phyloP scores from a whole-genome alignment of 2,888 invertebrate species.

The Seira sanloemensis region DNA sequence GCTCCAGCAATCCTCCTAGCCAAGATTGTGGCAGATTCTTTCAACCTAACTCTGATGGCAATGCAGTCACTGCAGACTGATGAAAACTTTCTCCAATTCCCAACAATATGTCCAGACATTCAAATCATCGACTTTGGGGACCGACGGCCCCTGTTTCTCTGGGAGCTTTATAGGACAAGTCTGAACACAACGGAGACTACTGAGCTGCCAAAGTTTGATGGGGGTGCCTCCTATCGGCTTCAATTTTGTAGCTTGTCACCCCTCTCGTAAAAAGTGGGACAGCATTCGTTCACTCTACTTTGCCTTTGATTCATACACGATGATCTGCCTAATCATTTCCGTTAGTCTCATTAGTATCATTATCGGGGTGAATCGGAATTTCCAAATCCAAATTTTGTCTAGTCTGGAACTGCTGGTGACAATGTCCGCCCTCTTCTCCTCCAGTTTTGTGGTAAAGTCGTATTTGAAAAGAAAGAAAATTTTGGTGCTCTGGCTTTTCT shows the following conservation, averaged over 20 bases:
- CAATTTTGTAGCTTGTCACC: slow-evolving; percentile 29
- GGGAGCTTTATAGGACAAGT: not conserved
- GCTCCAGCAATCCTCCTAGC: not conserved
- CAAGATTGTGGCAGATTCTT: not conserved
- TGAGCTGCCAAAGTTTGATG: too few relatives aligned
- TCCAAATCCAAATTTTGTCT: not conserved
- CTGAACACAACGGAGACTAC: too few relatives aligned
- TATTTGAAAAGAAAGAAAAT: not conserved
- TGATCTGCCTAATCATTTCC: not conserved
- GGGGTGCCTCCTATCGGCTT: not conserved
- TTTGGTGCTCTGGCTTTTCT: slow-evolving; percentile 7
- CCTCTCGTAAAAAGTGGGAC: not conserved
- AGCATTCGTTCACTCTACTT: not conserved
- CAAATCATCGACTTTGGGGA: not conserved
- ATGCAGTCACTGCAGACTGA: too few relatives aligned
- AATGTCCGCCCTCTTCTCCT: not conserved
- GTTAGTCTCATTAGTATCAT: not conserved
- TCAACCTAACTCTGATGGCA: too few relatives aligned
- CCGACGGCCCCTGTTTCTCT: not conserved
- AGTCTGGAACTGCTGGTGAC: not conserved
- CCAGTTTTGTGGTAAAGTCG: not conserved
- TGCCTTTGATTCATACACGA: not conserved
- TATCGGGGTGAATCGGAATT: not conserved
- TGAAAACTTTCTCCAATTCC: too few relatives aligned
- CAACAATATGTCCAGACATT: too few relatives aligned